Percentiles rank a stretch among this genome's conserved stretches.
Evolutionary conservation across 2,888 invertebrate genomes (phyloP).

Genomic region (Ectemnius lituratus): DNA sequence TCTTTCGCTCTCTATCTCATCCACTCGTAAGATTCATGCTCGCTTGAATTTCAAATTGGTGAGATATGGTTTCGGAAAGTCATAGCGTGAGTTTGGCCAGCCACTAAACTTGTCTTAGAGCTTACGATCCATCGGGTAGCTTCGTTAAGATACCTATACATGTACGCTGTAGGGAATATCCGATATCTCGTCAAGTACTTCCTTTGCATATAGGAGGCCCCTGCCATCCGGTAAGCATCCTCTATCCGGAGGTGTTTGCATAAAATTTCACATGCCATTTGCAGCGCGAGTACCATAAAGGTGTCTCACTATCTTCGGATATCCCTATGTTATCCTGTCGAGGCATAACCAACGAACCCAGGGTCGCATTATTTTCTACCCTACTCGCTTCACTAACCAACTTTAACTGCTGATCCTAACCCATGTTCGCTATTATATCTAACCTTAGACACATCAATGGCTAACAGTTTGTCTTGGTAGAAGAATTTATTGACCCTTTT

Average conservation of each 20-base stretch:
- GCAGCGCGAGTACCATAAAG: constrained; percentile 23
- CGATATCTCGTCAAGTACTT: constrained; percentile 37
- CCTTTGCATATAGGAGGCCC: constrained; percentile 18
- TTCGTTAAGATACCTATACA: constrained; percentile 54
- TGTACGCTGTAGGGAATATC: constrained; percentile 33
- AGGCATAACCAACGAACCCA: constrained; percentile 22
- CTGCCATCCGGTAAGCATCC: constrained; percentile 21
- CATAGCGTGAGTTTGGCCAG: constrained; percentile 3
- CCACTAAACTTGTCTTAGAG: constrained; percentile 6
- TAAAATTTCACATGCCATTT: constrained; percentile 54
- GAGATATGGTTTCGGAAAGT: constrained; percentile 25
- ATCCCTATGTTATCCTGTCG: constrained; percentile 24
- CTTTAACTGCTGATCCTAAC: too few relatives aligned
- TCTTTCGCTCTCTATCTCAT: not conserved
- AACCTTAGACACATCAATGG: too few relatives aligned
- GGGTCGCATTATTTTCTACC: constrained; percentile 3
- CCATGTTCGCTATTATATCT: too few relatives aligned
- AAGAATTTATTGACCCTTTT: too few relatives aligned
- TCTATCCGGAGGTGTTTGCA: constrained; percentile 42
- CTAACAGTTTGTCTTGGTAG: too few relatives aligned
- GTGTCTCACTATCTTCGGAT: constrained; percentile 14
- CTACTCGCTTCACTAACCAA: not conserved
- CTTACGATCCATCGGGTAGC: constrained; percentile 21
- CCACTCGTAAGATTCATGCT: constrained; percentile 18
- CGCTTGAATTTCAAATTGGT: constrained; percentile 46